These are phyloP conservation scores for Pseudococcus jackbeardsleyi DNA, from an alignment of 2,888 invertebrate species.

Conservation along the genomic window DNA sequence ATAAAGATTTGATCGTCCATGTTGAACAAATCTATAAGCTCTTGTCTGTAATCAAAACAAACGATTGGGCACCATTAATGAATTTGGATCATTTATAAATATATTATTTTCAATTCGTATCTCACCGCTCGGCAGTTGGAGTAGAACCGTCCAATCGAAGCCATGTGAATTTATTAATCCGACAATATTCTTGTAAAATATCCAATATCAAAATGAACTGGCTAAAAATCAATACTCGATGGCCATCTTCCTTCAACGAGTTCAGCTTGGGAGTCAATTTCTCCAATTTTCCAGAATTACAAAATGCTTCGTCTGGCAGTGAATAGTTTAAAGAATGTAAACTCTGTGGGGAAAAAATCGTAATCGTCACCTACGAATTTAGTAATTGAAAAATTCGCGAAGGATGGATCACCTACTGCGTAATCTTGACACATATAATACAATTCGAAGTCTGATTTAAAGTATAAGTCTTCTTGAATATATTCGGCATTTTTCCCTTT, in stretches of 20 bases:
- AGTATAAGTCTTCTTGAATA: slow-evolving; percentile 87
- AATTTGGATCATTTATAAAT: not conserved
- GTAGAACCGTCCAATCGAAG: slow-evolving; percentile 92
- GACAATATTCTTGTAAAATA: slow-evolving; percentile 89
- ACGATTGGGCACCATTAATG: not conserved
- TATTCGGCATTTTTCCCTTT: slow-evolving; percentile 84
- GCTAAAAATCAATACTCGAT: slow-evolving; percentile 92
- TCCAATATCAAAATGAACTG: slow-evolving; percentile 97
- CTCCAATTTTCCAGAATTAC: slow-evolving; percentile 88
- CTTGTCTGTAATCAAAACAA: slow-evolving; percentile 77
- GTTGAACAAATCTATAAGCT: slow-evolving; percentile 91
- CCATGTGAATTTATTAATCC: slow-evolving; percentile 80
- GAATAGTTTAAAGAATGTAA: slow-evolving; percentile 73
- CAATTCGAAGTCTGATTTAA: slow-evolving; percentile 93
- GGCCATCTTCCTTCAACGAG: slow-evolving; percentile 79
- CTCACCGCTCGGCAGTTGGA: slow-evolving; percentile 82
- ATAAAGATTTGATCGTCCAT: slow-evolving; percentile 84
- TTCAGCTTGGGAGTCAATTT: slow-evolving; percentile 85
- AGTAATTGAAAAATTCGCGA: not conserved
- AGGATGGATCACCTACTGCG: slow-evolving; percentile 71
- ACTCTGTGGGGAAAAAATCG: slow-evolving; percentile 72
- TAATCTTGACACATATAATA: slow-evolving; percentile 81
- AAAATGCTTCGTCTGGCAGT: slow-evolving; percentile 79
- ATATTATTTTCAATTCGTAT: not conserved
- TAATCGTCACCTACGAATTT: not conserved